A percentile compares a stretch with the other conserved stretches of the same genome.
These are phyloP conservation scores for Oreotrochilus melanogaster DNA, from an alignment of 2,113 vertebrate genomes.

Conservation along the genomic window DNA sequence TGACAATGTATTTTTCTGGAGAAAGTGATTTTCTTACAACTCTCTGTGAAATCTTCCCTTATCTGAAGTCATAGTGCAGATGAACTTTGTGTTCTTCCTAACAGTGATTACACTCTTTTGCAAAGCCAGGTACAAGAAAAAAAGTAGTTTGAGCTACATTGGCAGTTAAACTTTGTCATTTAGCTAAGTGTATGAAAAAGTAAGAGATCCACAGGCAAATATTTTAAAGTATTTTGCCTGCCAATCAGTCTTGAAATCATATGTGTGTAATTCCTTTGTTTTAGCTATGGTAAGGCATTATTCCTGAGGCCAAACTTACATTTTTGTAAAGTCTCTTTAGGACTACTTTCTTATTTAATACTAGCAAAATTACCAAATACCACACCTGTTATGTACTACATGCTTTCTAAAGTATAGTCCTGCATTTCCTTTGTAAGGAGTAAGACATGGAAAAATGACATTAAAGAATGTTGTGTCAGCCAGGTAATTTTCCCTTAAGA, in stretches of 20 bases:
- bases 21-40: background rate
- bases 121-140: background rate
- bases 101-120: background rate
- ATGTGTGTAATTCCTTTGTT: background rate
- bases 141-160: background rate
- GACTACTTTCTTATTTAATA: background rate
- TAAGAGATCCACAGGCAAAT: background rate
- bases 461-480: background rate
- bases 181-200: background rate
- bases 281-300: background rate
- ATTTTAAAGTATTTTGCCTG: background rate
- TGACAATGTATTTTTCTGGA: background rate
- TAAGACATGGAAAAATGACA: background rate
- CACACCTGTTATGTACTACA: background rate
- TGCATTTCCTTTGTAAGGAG: constrained; percentile 19
- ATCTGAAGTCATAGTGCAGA: background rate
- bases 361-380: background rate
- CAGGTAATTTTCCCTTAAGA: background rate
- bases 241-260: background rate
- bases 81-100: background rate
- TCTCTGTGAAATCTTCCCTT: background rate
- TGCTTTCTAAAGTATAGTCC: constrained; percentile 4
- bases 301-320: background rate
- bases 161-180: background rate
- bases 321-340: background rate